Evolutionary conservation across 2,797 vertebrate species (phyloP).

Genomic region (Protonibea diacanthus): DNA sequence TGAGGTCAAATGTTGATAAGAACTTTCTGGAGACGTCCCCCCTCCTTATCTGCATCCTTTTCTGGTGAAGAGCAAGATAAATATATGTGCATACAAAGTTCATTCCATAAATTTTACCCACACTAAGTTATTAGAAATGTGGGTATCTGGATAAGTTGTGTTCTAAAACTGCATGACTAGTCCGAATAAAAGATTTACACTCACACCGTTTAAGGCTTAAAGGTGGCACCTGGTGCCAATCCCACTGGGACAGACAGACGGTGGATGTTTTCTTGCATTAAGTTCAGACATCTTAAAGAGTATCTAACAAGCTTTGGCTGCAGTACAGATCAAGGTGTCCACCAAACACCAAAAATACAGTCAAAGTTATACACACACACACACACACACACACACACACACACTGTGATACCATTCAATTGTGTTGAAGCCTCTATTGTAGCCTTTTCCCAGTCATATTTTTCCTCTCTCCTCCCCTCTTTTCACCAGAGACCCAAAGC

Average conservation of each 20-base stretch:
- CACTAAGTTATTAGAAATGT: constrained; percentile 1
- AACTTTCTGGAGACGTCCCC: constrained; percentile 46
- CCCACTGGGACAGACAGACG: constrained; percentile 18
- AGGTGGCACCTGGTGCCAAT: constrained; percentile 13
- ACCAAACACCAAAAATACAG: constrained; percentile 1
- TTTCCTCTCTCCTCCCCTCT: constrained; percentile 18
- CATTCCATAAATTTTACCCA: constrained; percentile 8
- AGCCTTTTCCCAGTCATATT: constrained; percentile 22
- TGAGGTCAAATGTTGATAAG: constrained; percentile 67
- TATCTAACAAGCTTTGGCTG: constrained; percentile 25
- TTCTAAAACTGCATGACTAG: background rate
- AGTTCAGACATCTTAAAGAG: constrained; percentile 21
- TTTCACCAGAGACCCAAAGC: constrained; percentile 41
- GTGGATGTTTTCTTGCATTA: constrained; percentile 15
- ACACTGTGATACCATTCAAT: background rate
- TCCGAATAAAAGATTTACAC: constrained; percentile 8
- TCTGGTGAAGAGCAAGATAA: constrained; percentile 52
- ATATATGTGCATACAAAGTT: constrained; percentile 27
- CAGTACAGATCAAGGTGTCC: constrained; percentile 3
- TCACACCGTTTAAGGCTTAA: constrained; percentile 6
- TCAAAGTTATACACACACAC: background rate
- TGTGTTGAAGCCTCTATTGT: constrained; percentile 1
- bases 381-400: background rate
- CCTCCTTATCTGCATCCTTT: constrained; percentile 30
- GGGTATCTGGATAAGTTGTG: background rate